These are phyloP conservation scores for Eupithecia centaureata DNA, from an alignment of 2,888 invertebrate species.

Conservation along the genomic window DNA sequence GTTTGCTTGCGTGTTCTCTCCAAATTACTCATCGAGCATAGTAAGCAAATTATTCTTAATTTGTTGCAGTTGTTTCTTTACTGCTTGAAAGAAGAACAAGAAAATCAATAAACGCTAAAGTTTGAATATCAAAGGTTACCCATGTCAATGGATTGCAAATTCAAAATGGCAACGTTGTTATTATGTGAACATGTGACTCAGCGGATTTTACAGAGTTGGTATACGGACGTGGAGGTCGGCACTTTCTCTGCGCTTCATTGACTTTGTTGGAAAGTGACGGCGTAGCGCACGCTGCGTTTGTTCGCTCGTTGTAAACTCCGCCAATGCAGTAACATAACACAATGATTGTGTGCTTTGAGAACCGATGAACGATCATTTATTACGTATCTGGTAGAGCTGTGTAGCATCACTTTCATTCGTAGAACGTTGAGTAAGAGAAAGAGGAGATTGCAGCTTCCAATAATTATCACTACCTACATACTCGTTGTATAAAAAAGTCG, in stretches of 20 bases:
- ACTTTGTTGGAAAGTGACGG: conserved; percentile 80
- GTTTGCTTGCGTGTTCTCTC: not conserved
- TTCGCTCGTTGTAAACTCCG: conserved; percentile 51
- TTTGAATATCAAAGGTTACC: not conserved
- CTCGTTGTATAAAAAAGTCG: no score
- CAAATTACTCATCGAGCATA: not conserved
- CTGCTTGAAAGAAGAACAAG: not conserved
- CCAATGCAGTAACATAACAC: conserved; percentile 50
- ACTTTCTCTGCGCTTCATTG: conserved; percentile 83
- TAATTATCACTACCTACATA: no score
- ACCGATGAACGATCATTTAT: not conserved
- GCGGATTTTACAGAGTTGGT: conserved; percentile 70
- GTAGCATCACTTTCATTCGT: conserved; percentile 1
- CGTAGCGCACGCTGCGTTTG: conserved; percentile 64
- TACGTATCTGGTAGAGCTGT: conserved; percentile 9
- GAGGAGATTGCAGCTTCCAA: conserved; percentile 1
- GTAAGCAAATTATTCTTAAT: not conserved
- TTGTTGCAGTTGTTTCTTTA: not conserved
- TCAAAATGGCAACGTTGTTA: conserved; percentile 36
- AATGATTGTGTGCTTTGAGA: conserved; percentile 41
- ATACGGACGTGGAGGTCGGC: conserved; percentile 78
- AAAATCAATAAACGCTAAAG: not conserved
- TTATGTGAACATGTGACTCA: conserved; percentile 66
- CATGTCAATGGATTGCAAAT: conserved; percentile 16
- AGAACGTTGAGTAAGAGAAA: not conserved